phyloP scores from a whole-genome alignment of 2,113 vertebrate species.

The Anthoscopus minutus region DNA sequence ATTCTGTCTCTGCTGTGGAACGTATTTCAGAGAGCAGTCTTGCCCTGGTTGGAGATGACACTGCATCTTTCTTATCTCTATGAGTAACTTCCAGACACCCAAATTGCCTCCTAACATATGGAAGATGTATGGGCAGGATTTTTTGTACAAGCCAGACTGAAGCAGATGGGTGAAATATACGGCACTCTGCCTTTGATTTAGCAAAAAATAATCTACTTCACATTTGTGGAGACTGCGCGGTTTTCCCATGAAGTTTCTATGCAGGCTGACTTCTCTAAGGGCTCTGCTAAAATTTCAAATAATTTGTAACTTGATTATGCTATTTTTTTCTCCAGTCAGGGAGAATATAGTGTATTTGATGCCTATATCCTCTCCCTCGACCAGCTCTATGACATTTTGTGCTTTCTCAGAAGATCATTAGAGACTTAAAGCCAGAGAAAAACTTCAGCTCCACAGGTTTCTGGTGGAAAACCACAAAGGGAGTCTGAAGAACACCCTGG shows the following conservation, averaged over 20 bases:
- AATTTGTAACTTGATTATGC: not conserved
- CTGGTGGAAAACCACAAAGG: not conserved
- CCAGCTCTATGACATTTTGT: not conserved
- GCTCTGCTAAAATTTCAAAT: not conserved
- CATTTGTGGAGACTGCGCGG: not conserved
- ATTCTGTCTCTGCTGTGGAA: not conserved
- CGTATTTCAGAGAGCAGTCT: not conserved
- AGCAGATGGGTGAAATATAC: conserved; percentile 6
- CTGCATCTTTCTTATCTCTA: not conserved
- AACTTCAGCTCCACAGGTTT: not conserved
- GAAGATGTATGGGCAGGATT: not conserved
- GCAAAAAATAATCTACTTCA: not conserved
- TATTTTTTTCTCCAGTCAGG: not conserved
- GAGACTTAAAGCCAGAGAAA: not conserved
- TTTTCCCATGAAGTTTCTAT: not conserved
- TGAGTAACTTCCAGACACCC: conserved; percentile 8
- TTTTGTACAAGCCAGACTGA: not conserved
- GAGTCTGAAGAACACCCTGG: not conserved
- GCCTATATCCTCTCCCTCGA: not conserved
- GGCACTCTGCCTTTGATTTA: conserved; percentile 9
- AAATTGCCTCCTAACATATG: conserved; percentile 19
- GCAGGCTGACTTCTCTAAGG: not conserved
- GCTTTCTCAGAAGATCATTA: not conserved
- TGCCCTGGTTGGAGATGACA: not conserved
- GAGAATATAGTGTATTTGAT: not conserved